phyloP scores from a whole-genome alignment of 2,113 vertebrate species.

The Candoia aspera region DNA sequence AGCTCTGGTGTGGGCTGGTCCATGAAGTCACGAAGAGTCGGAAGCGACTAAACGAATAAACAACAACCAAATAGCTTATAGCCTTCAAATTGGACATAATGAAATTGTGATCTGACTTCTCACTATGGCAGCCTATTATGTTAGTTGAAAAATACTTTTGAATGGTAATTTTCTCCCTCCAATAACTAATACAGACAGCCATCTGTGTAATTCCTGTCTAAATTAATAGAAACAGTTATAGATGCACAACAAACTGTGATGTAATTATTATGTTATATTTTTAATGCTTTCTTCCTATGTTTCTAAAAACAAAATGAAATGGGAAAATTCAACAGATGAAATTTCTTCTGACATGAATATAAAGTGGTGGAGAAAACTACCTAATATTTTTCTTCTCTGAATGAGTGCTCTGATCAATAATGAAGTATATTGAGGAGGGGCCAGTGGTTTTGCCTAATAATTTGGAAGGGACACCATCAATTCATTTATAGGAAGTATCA shows the following conservation, averaged over 20 bases:
- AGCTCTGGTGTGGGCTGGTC: too few species aligned
- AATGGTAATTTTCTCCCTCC: conserved; percentile 47
- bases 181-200: neutral
- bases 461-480: too few species aligned
- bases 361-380: neutral
- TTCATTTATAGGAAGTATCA: too few species aligned
- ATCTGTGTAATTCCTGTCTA: neutral
- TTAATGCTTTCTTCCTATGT: neutral
- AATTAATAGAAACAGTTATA: neutral
- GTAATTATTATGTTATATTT: neutral
- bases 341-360: neutral
- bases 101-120: conserved; percentile 61
- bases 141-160: conserved; percentile 50
- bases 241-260: neutral
- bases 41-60: too few species aligned
- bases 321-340: neutral
- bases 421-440: too few species aligned
- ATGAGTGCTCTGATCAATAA: too few species aligned
- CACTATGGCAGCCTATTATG: conserved; percentile 62
- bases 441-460: too few species aligned
- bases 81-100: conserved; percentile 63
- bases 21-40: too few species aligned
- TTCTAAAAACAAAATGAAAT: neutral
- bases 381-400: neutral
- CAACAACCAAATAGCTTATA: conserved; percentile 41